Base-by-base conservation (phyloP, 2,797 vertebrate genomes). In the Eulemur coronatus region DNA sequence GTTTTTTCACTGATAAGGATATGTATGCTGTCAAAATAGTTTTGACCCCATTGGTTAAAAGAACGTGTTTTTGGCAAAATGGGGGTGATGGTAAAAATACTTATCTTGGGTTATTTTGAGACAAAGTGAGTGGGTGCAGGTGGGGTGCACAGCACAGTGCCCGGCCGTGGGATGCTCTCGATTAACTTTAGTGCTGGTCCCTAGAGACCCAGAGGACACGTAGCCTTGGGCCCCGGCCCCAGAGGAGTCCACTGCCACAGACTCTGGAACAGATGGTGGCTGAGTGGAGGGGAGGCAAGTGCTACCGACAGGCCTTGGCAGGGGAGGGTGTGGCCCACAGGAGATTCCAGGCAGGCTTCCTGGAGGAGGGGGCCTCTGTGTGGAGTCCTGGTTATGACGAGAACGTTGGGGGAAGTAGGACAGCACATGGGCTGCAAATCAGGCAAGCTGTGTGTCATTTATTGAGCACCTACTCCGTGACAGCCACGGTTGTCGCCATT, bases 131-230 rank as follows among this genome's bases (percentile, higher is more conserved):
- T 0, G 0, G 13, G 1, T 10, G 11, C 10, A 46, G 50, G 52
- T 17, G 33, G 46, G 38, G 22, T 7, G 0, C 50, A 4, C 5
- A 9, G 48, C 43, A 22, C 9, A 0, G 26, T 3, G 9, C 61
- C 55, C 5, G 4, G 13, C 5, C 2, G 0, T 8, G 30, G 46
- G 81, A 72, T 0, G 0, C 28, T 52, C 75, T 11, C 2, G 5
- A 9, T 11, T 61, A 18, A 30, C 26, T 18, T 10, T 30, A 18
- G 11, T 14, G 30, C 24, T 14, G n/a, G 8, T 63, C 9, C 70
- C 28, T 48, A 43, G 55, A 59, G 67, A 94, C 41, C 33, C 35
- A 41, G 41, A 89, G 84, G 57, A 92, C 41, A 7, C 41, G 59
- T 55, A 79, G 41, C 55, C 76, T 33, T n/a, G 63, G 79, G 18